A percentile compares a stretch with the other conserved stretches of the same genome.
These are phyloP conservation scores for Tetramorium alpestre DNA, from an alignment of 1,140 invertebrate species.

Conservation along the genomic window DNA sequence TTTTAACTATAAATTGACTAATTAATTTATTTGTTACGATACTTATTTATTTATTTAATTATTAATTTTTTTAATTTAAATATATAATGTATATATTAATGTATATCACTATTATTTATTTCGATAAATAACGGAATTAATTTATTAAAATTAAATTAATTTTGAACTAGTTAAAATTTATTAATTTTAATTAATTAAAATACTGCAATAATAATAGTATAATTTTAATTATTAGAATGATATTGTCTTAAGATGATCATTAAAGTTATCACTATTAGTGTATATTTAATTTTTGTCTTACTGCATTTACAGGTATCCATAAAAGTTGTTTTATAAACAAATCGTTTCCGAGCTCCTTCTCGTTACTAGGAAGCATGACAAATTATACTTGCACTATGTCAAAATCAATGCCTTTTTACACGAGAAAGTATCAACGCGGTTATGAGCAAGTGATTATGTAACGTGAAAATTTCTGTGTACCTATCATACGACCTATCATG, in stretches of 20 bases:
- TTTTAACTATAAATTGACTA: background rate
- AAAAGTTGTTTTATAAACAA: background rate
- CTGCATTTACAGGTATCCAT: background rate
- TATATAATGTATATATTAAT: background rate
- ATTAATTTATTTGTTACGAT: background rate
- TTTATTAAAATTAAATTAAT: background rate
- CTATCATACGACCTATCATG: background rate
- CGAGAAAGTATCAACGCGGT: background rate
- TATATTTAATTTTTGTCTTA: background rate
- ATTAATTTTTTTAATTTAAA: background rate
- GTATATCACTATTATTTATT: background rate
- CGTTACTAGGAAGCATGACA: background rate
- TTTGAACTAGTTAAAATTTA: no score
- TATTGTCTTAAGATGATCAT: background rate
- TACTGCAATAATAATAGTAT: background rate
- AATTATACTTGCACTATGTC: conserved; percentile 32
- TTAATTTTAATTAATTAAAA: background rate
- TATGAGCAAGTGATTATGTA: conserved; percentile 22
- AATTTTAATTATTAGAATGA: background rate
- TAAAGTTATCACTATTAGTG: background rate
- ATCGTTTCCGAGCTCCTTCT: background rate
- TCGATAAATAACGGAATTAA: background rate
- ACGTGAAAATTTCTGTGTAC: conserved; percentile 15
- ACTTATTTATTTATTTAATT: background rate
- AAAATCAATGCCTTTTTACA: conserved; percentile 22